Conservation (phyloP, 2,797 vertebrate species). For the Argyrosomus regius region DNA sequence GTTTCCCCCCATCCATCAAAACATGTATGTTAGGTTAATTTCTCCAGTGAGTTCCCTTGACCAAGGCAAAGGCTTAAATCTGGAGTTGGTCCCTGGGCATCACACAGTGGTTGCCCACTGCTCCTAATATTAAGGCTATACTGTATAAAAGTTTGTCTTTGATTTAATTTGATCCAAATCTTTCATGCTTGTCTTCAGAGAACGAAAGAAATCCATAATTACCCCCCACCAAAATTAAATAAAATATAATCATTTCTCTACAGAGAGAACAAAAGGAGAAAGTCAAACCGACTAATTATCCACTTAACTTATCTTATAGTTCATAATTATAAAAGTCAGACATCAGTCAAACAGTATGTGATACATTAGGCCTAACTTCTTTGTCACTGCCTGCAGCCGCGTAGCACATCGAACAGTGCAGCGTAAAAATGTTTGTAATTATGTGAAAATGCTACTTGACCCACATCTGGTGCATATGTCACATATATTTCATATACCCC, state of each 20-base stretch:
- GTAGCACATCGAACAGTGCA: constrained; percentile 19
- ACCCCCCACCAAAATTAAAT: not conserved
- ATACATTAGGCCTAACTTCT: constrained; percentile 5
- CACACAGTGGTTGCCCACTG: too few species aligned
- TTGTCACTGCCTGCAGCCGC: constrained; percentile 13
- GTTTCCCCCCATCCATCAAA: too few species aligned
- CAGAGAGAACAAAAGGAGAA: not conserved
- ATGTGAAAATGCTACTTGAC: constrained; percentile 60
- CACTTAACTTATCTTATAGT: not conserved
- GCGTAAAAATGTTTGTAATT: constrained; percentile 38
- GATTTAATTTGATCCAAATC: too few species aligned
- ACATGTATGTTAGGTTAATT: too few species aligned
- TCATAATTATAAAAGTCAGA: constrained; percentile 16
- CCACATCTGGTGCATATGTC: constrained; percentile 63
- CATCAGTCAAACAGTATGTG: constrained; percentile 25
- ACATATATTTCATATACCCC: constrained; percentile 41
- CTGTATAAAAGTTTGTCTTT: too few species aligned
- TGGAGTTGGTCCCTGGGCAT: too few species aligned
- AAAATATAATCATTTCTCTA: not conserved
- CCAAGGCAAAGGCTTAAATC: too few species aligned
- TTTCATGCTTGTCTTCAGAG: not conserved
- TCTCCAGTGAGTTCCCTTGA: too few species aligned
- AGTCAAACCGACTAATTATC: constrained; percentile 20
- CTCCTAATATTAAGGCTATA: too few species aligned
- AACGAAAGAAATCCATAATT: not conserved